phyloP scores from a whole-genome alignment of 2,888 invertebrate species.

The Xiphydria camelus region DNA sequence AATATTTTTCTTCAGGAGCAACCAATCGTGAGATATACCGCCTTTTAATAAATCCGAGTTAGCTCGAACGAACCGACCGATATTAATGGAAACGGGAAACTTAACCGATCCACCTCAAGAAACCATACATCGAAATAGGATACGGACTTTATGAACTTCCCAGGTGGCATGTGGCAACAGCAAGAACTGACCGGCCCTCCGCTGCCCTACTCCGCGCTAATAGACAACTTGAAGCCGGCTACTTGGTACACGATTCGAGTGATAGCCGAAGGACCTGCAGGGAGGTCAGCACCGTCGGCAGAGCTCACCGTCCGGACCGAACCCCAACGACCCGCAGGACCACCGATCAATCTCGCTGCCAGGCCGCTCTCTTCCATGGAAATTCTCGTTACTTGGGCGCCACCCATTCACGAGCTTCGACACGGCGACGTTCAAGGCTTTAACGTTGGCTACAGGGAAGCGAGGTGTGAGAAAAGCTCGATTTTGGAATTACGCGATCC shows the following conservation, averaged over 20 bases:
- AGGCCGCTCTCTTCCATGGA: slow-evolving; percentile 74
- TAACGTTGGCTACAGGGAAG: slow-evolving; percentile 69
- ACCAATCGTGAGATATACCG: too few species aligned
- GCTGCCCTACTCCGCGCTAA: slow-evolving; percentile 64
- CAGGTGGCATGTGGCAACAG: slow-evolving; percentile 67
- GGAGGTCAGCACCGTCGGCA: slow-evolving; percentile 69
- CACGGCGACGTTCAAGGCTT: slow-evolving; percentile 79
- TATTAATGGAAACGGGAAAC: too few species aligned
- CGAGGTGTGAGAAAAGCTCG: slow-evolving; percentile 55
- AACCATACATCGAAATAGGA: too few species aligned
- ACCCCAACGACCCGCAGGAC: slow-evolving; percentile 72
- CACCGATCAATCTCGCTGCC: slow-evolving; percentile 69
- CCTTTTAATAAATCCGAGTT: too few species aligned
- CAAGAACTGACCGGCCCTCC: slow-evolving; percentile 69
- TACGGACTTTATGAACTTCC: not conserved
- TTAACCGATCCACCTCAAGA: too few species aligned
- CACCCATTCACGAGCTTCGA: slow-evolving; percentile 69
- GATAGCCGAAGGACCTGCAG: slow-evolving; percentile 75
- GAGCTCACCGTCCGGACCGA: slow-evolving; percentile 69
- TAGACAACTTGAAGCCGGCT: slow-evolving; percentile 72
- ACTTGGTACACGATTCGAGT: slow-evolving; percentile 72
- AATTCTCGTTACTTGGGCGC: slow-evolving; percentile 73
- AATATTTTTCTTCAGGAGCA: not conserved
- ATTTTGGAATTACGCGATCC: not conserved
- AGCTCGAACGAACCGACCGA: too few species aligned